Percentiles rank a stretch among this genome's conserved stretches.
Conservation (phyloP, 1,140 invertebrate genomes). For the Meloidogyne chitwoodi region DNA sequence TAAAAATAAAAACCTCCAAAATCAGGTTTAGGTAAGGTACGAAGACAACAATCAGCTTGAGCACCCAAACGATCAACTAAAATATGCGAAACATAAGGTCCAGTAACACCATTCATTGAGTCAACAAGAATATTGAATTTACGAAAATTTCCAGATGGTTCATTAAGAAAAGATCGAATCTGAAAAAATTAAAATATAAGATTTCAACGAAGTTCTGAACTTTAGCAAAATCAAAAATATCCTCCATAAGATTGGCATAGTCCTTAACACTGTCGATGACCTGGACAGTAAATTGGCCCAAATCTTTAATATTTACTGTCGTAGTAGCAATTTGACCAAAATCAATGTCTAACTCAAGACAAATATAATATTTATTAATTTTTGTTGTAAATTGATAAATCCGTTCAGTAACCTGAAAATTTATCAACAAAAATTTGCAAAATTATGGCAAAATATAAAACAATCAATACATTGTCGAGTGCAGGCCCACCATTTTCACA, state of each 20-base stretch:
- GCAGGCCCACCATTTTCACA: constrained; percentile 92
- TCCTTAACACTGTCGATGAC: constrained; percentile 85
- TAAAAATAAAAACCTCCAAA: constrained; percentile 78
- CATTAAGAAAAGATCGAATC: constrained; percentile 73
- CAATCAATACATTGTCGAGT: constrained; percentile 71
- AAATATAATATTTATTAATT: constrained; percentile 77
- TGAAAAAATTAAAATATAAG: constrained; percentile 56
- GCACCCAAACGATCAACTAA: constrained; percentile 81
- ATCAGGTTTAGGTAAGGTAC: constrained; percentile 68
- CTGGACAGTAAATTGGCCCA: constrained; percentile 71
- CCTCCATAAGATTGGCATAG: constrained; percentile 87
- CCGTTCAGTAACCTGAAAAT: constrained; percentile 69
- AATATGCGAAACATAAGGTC: constrained; percentile 85
- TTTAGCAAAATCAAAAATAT: constrained; percentile 85
- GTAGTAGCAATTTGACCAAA: constrained; percentile 70
- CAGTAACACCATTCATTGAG: constrained; percentile 92
- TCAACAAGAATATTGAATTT: constrained; percentile 83
- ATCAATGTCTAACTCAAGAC: constrained; percentile 73
- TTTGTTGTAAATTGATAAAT: constrained; percentile 78
- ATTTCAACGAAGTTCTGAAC: constrained; percentile 14
- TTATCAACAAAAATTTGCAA: not conserved
- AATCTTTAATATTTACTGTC: constrained; percentile 69
- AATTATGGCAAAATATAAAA: not conserved
- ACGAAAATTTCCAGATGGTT: constrained; percentile 63
- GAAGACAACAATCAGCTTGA: constrained; percentile 25